Percentiles rank a stretch among this genome's conserved stretches.
Evolutionary conservation across 2,797 vertebrate genomes (phyloP).

Genomic region (Myotis planiceps): DNA sequence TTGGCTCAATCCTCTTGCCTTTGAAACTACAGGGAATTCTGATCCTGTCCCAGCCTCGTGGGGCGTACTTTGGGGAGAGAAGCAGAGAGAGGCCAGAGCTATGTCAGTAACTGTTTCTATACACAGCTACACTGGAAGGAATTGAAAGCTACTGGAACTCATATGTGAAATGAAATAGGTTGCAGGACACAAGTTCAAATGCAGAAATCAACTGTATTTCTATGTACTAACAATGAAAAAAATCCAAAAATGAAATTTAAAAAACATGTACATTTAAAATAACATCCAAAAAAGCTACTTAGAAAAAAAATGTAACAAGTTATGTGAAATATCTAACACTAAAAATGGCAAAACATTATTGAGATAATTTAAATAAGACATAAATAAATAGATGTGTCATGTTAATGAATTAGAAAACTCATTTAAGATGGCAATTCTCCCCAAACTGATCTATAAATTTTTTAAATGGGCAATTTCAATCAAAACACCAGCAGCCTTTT

Average conservation of each 20-base stretch:
- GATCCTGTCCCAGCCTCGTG: not conserved
- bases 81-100: not conserved
- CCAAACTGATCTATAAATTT: not conserved
- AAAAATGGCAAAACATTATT: not conserved
- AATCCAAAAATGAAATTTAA: not conserved
- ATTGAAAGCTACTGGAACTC: not conserved
- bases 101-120: not conserved
- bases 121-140: not conserved
- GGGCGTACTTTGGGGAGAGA: not conserved
- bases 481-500: not conserved
- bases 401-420: not conserved
- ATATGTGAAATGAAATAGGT: not conserved
- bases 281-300: not conserved
- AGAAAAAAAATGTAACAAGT: constrained; percentile 8
- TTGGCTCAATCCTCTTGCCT: not conserved
- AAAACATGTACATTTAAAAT: not conserved
- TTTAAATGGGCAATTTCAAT: not conserved
- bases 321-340: not conserved
- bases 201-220: not conserved
- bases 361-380: not conserved
- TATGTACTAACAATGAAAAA: not conserved
- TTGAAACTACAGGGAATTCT: not conserved
- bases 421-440: not conserved
- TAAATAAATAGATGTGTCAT: not conserved
- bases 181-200: not conserved